phyloP scores from a whole-genome alignment of 92 coral and sea anemone species.

The Paramuricea clavata region DNA sequence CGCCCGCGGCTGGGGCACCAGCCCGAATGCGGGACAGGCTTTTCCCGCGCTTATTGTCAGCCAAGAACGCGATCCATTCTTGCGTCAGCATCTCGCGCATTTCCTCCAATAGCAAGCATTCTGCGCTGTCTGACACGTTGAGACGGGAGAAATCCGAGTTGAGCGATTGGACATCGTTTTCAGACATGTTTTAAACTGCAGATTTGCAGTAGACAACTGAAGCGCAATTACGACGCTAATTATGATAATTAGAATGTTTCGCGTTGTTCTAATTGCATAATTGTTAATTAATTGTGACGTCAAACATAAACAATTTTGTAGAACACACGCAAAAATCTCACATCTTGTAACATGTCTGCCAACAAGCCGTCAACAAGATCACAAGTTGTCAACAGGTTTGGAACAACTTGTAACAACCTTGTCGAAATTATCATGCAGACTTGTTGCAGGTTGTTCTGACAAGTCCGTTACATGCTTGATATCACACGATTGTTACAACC shows the following conservation, averaged over 20 bases:
- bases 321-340: no score
- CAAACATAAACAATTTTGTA: no score
- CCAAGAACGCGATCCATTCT: constrained; percentile 2
- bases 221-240: neutral
- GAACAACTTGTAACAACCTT: no score
- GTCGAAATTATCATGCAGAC: no score
- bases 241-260: neutral
- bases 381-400: no score
- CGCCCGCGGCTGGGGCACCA: constrained; percentile 74
- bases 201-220: neutral
- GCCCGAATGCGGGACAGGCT: constrained; percentile 46
- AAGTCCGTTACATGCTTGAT: no score
- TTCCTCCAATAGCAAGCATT: constrained; percentile 22
- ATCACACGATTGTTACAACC: no score
- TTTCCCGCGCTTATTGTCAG: constrained; percentile 22
- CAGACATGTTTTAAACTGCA: neutral
- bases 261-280: neutral
- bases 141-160: constrained; percentile 12
- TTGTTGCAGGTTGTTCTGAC: no score
- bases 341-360: no score
- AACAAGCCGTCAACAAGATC: no score
- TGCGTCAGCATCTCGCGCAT: constrained; percentile 25
- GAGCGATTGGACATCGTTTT: constrained; percentile 1
- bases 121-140: constrained; percentile 22
- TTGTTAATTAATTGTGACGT: no score